Evolutionary conservation across 2,888 invertebrate species (phyloP).

Genomic region (Fragum fragum): DNA sequence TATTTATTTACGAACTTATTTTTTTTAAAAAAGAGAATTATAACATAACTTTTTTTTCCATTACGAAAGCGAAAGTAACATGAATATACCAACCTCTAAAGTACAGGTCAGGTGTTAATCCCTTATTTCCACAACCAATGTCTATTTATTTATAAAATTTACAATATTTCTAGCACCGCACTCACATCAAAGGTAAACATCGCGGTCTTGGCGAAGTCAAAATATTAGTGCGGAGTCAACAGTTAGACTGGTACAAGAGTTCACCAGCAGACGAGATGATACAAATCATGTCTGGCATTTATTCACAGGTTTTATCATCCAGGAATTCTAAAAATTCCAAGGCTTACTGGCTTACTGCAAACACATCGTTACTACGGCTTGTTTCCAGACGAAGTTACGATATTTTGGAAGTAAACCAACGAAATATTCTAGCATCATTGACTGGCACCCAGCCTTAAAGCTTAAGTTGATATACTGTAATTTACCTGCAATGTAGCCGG

Average conservation of each 20-base stretch:
- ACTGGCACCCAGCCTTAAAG: conserved; percentile 6
- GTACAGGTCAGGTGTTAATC: background rate
- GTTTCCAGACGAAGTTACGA: background rate
- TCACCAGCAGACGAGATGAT: background rate
- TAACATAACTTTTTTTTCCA: too few species aligned
- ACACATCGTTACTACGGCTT: background rate
- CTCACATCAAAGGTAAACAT: background rate
- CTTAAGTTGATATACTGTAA: background rate
- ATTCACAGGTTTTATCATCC: conserved; percentile 37
- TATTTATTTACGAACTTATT: too few species aligned
- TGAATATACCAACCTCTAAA: background rate
- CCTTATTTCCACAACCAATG: background rate
- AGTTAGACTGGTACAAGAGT: background rate
- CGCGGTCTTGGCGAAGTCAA: background rate
- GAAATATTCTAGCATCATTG: conserved; percentile 8
- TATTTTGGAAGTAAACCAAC: background rate
- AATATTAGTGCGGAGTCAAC: background rate
- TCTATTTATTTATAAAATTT: background rate
- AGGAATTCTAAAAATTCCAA: conserved; percentile 41
- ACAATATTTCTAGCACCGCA: background rate
- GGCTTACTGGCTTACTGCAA: background rate
- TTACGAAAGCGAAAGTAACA: too few species aligned
- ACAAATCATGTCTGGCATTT: conserved; percentile 36
- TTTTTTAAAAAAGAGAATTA: too few species aligned
- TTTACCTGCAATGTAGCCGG: conserved; percentile 1